Conservation (phyloP, 2,888 invertebrate species). For the Agonopterix subpropinquella region DNA sequence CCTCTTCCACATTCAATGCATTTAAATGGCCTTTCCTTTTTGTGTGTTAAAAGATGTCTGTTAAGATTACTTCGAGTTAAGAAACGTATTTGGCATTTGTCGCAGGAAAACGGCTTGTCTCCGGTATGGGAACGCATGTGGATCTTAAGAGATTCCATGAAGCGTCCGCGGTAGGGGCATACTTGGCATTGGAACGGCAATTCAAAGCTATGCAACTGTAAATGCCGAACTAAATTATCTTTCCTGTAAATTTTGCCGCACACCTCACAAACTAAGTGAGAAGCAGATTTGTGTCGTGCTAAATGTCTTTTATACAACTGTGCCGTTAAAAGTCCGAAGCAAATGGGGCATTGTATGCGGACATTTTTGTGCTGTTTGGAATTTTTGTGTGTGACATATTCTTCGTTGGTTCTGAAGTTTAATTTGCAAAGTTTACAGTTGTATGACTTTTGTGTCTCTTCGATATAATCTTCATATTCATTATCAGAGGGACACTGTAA, state of each 20-base stretch:
- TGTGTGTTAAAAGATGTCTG: conserved; percentile 46
- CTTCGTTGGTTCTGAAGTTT: conserved; percentile 16
- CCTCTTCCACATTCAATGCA: conserved; percentile 43
- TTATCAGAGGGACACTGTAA: too few species aligned
- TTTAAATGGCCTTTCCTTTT: conserved; percentile 39
- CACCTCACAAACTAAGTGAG: conserved; percentile 45
- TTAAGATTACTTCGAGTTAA: conserved; percentile 49
- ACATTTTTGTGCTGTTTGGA: conserved; percentile 26
- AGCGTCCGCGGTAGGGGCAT: conserved; percentile 17
- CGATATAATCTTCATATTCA: too few species aligned
- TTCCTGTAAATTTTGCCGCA: conserved; percentile 51
- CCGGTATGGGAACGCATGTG: conserved; percentile 26
- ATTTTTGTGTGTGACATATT: conserved; percentile 24
- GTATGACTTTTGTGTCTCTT: not conserved
- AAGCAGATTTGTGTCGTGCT: conserved; percentile 25
- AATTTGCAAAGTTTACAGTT: conserved; percentile 19
- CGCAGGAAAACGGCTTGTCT: conserved; percentile 46
- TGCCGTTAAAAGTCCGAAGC: conserved; percentile 23
- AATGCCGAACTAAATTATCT: conserved; percentile 42
- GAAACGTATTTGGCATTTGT: conserved; percentile 39
- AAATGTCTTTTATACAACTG: conserved; percentile 35
- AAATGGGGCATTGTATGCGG: conserved; percentile 27
- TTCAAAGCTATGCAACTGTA: conserved; percentile 21
- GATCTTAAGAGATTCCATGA: conserved; percentile 11
- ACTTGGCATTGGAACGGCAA: conserved; percentile 15